Evolutionary conservation across 2,797 vertebrate species (phyloP).

Genomic region (Alcedo quadribrachys): DNA sequence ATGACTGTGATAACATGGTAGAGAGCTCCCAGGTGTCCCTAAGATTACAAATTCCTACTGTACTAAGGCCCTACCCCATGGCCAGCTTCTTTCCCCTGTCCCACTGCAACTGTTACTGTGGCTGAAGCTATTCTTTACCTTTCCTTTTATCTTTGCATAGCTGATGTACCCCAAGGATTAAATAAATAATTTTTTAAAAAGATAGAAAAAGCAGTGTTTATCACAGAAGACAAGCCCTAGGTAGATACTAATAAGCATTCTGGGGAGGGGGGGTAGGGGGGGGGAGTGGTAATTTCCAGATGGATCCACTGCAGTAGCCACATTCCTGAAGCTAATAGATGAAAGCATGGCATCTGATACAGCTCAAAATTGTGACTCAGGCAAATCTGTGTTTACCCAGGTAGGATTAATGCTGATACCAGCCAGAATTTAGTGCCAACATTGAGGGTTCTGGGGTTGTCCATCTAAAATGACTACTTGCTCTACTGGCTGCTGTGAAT

Average conservation of each 20-base stretch:
- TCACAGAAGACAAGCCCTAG: neutral
- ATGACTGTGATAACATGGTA: neutral
- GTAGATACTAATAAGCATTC: constrained; percentile 21
- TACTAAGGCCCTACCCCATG: neutral
- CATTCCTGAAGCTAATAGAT: constrained; percentile 58
- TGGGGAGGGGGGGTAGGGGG: neutral
- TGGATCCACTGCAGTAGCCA: constrained; percentile 27
- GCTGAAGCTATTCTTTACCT: neutral
- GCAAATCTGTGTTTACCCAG: constrained; percentile 30
- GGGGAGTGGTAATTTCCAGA: neutral
- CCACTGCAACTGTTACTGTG: neutral
- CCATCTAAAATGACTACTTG: constrained; percentile 32
- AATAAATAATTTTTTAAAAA: neutral
- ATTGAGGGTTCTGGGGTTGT: neutral
- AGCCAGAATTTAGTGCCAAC: constrained; percentile 11
- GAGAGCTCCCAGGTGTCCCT: neutral
- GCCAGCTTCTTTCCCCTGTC: neutral
- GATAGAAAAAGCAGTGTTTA: neutral
- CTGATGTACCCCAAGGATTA: neutral
- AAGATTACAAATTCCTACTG: neutral
- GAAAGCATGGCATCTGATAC: constrained; percentile 26
- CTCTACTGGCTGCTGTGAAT: constrained; percentile 30
- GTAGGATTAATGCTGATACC: constrained; percentile 49
- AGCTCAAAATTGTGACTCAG: constrained; percentile 18
- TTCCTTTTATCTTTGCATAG: neutral